These are phyloP conservation scores for Muscicapa adusta DNA, from an alignment of 2,113 vertebrate species.

Conservation along the genomic window DNA sequence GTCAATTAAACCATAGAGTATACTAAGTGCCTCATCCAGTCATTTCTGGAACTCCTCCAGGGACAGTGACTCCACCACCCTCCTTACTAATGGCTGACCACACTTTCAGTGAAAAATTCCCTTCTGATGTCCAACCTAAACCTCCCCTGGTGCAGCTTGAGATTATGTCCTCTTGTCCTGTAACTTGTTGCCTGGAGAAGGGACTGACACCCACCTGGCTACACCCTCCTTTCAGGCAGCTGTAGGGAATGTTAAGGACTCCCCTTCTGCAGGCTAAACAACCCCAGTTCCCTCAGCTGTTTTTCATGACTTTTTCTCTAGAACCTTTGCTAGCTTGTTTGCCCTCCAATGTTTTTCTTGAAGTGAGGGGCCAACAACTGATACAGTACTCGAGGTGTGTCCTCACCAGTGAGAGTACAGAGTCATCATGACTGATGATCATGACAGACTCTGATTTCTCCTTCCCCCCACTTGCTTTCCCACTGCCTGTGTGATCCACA, in stretches of 20 bases:
- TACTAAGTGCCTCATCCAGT: background rate
- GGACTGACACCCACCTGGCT: fast-evolving
- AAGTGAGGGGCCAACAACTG: background rate
- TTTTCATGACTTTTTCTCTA: background rate
- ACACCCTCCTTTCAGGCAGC: background rate
- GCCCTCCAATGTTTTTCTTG: background rate
- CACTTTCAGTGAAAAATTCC: background rate
- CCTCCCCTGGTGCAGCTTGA: background rate
- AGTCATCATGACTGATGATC: background rate
- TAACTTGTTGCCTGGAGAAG: background rate
- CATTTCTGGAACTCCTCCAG: background rate
- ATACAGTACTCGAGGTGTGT: background rate
- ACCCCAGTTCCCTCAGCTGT: background rate
- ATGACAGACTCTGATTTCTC: background rate
- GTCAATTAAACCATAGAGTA: background rate
- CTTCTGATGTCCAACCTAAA: background rate
- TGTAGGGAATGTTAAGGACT: background rate
- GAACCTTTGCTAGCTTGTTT: background rate
- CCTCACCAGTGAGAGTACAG: background rate
- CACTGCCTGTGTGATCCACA: background rate
- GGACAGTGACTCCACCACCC: background rate
- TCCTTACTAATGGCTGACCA: background rate
- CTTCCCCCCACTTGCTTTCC: background rate
- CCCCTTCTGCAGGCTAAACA: background rate
- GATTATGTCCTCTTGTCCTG: background rate